A percentile compares a stretch with the other conserved stretches of the same genome.
These are phyloP conservation scores for Lepidurus arcticus DNA, from an alignment of 1,140 invertebrate species.

Conservation along the genomic window DNA sequence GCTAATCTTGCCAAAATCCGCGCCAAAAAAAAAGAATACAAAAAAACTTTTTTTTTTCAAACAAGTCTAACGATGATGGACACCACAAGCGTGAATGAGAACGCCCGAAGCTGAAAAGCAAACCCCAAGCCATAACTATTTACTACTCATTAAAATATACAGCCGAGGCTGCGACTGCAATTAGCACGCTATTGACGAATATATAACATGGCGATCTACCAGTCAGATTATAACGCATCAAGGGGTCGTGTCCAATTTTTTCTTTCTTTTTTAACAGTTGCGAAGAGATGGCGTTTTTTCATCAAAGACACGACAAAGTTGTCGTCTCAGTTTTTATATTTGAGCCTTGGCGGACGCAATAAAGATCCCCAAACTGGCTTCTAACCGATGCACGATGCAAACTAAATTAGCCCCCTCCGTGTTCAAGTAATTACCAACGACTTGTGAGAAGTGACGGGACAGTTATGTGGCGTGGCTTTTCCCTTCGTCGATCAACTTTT, in stretches of 20 bases:
- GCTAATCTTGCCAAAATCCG: neutral
- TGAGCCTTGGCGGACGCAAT: neutral
- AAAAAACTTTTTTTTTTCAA: neutral
- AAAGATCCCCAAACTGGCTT: slow-evolving; percentile 3
- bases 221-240: neutral
- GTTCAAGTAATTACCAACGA: slow-evolving; percentile 19
- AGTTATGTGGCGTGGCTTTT: slow-evolving; percentile 10
- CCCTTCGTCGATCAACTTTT: slow-evolving; percentile 15
- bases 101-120: neutral
- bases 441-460: slow-evolving; percentile 7
- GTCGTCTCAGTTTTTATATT: neutral
- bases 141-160: no score
- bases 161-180: neutral
- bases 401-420: slow-evolving; percentile 13
- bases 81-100: slow-evolving; percentile 13
- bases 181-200: slow-evolving; percentile 14
- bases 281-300: neutral
- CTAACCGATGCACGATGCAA: slow-evolving; percentile 4
- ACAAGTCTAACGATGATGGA: neutral
- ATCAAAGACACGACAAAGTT: neutral
- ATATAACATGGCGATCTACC: neutral
- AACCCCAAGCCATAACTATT: neutral
- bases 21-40: neutral
- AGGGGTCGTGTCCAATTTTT: neutral
- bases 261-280: neutral